phyloP scores from a whole-genome alignment of 1,140 invertebrate species.

The Hyles vespertilio region DNA sequence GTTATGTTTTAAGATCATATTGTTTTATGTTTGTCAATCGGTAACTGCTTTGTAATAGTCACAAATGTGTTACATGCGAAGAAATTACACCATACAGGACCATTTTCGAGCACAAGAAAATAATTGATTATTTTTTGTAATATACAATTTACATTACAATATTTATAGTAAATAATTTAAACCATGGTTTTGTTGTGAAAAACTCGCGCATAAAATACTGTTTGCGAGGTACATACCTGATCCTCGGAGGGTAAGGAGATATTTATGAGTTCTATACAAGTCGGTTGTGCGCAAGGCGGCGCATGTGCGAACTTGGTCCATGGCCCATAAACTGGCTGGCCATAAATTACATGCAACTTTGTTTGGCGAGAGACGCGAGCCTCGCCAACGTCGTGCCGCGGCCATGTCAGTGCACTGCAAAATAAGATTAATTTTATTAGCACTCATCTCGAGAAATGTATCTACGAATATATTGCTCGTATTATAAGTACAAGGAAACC shows the following conservation, averaged over 20 bases:
- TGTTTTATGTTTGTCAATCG: background rate
- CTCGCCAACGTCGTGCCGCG: constrained; percentile 14
- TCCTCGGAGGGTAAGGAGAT: constrained; percentile 32
- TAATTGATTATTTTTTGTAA: no score
- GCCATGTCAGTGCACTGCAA: constrained; percentile 20
- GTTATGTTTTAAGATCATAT: constrained; percentile 6
- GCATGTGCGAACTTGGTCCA: constrained; percentile 54
- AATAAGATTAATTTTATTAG: constrained; percentile 26
- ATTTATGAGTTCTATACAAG: constrained; percentile 38
- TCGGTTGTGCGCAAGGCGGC: constrained; percentile 26
- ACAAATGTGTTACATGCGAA: no score
- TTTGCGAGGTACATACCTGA: constrained; percentile 25
- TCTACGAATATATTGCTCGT: constrained; percentile 7
- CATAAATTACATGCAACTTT: constrained; percentile 66
- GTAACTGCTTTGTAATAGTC: no score
- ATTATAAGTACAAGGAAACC: constrained; percentile 15
- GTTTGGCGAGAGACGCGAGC: constrained; percentile 27
- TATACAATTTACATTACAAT: no score
- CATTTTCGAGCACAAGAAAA: no score
- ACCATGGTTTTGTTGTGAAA: no score
- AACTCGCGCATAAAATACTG: no score
- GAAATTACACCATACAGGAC: no score
- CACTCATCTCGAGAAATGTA: constrained; percentile 11
- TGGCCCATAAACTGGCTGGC: constrained; percentile 41
- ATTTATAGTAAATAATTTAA: no score